phyloP scores from a whole-genome alignment of 2,797 vertebrate species.

The Spheniscus humboldti region DNA sequence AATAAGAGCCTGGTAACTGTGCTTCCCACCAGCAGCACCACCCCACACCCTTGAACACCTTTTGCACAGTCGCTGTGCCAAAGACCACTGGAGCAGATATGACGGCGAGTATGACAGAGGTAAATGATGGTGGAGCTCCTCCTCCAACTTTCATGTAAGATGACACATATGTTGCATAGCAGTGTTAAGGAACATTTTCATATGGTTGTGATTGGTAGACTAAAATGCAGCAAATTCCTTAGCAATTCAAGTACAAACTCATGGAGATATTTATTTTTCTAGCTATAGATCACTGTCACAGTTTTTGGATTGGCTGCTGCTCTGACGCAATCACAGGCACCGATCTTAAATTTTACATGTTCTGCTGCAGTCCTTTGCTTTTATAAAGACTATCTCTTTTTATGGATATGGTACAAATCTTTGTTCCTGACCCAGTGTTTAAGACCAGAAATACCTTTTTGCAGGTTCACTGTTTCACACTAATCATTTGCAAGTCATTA shows the following conservation, averaged over 20 bases:
- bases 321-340: neutral
- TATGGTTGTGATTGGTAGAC: neutral
- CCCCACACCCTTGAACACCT: neutral
- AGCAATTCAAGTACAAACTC: neutral
- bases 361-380: neutral
- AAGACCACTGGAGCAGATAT: rapidly evolving
- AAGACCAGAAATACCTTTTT: neutral
- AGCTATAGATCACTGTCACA: neutral
- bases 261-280: neutral
- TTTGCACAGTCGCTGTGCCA: neutral
- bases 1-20: neutral
- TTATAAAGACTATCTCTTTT: neutral
- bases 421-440: neutral
- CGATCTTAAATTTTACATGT: neutral
- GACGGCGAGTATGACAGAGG: neutral
- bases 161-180: neutral
- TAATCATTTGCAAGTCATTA: neutral
- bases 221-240: neutral
- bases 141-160: neutral
- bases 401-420: neutral
- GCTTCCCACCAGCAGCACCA: neutral
- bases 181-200: neutral
- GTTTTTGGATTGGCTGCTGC: neutral
- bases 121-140: neutral
- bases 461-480: neutral